Evolutionary conservation across 1,140 invertebrate species (phyloP), one percentile per base, ranked within the genome.

Genomic region (Drosophila micromelanica): DNA sequence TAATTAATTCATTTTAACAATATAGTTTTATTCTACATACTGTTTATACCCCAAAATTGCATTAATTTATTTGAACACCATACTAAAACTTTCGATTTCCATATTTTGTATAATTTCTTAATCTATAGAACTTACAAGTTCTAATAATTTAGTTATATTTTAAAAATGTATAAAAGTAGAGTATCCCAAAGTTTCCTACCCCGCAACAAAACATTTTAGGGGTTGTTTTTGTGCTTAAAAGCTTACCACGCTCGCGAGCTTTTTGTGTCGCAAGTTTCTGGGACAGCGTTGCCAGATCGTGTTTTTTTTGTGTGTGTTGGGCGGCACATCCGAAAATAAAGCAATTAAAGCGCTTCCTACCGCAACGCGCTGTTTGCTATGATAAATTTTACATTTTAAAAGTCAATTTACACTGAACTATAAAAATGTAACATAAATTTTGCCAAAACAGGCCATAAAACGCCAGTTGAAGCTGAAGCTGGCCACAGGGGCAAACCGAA

Each of bases 371-470:
- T 68, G 63, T 77, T 73, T 82, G 78, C 75, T 78, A 87, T 87
- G 82, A 87, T 87, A 78, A 87, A 80, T 87, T 87, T 89, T 89
- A 86, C 84, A 87, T 90, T 89, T 89, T 89, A 84, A 89, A 89
- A 89, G 84, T 89, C 84, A 89, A 89, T 89, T 89, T 89, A 89
- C 84, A 89, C 84, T 89, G 80, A 89, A 89, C 84, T 89, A 89
- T 89, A 89, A 89, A 89, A 89, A 89, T 89, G 84, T 89, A 89
- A 89, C 85, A 89, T 89, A 89, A 89, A 89, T 89, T 89, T 69
- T 74, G 60, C 69, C 84, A 89, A 89, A 89, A 80, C 84, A 84
- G 84, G 79, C 76, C 79, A 87, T 87, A 87, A 87, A 87, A 87
- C 76, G 81, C 35, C 63, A 61, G 42, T 48, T 51, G 49, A 7